Percentiles rank a stretch among this genome's conserved stretches.
Evolutionary conservation across 2,113 vertebrate species (phyloP).

Genomic region (Paracanthobrama guichenoti): DNA sequence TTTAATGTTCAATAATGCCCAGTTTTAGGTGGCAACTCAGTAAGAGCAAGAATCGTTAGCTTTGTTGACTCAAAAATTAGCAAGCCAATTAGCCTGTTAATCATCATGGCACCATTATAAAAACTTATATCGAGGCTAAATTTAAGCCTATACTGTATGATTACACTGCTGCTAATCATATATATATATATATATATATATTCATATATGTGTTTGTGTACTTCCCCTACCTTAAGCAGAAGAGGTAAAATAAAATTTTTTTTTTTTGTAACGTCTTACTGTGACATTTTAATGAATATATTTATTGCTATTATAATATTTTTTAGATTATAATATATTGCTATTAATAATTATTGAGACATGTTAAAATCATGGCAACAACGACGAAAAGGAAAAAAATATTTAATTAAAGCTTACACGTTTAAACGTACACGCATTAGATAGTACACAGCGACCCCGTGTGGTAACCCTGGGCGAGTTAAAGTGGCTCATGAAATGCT

Average conservation of each 20-base stretch:
- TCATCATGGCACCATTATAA: not conserved
- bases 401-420: not conserved
- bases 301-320: too few species aligned
- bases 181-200: too few species aligned
- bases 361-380: not conserved
- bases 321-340: too few species aligned
- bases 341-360: too few species aligned
- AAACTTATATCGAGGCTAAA: not conserved
- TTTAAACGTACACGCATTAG: not conserved
- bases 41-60: not conserved
- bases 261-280: too few species aligned
- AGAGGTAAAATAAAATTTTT: not conserved
- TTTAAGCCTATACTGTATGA: not conserved
- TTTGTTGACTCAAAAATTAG: not conserved
- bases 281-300: too few species aligned
- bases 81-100: not conserved
- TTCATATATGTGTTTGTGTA: not conserved
- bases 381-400: not conserved
- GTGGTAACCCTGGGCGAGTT: not conserved
- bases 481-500: too few species aligned
- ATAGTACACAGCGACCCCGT: not conserved
- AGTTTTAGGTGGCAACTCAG: not conserved
- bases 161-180: not conserved
- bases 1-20: not conserved
- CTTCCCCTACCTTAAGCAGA: not conserved